These are phyloP conservation scores for Pithys albifrons DNA, from an alignment of 2,113 vertebrate species.

Conservation along the genomic window DNA sequence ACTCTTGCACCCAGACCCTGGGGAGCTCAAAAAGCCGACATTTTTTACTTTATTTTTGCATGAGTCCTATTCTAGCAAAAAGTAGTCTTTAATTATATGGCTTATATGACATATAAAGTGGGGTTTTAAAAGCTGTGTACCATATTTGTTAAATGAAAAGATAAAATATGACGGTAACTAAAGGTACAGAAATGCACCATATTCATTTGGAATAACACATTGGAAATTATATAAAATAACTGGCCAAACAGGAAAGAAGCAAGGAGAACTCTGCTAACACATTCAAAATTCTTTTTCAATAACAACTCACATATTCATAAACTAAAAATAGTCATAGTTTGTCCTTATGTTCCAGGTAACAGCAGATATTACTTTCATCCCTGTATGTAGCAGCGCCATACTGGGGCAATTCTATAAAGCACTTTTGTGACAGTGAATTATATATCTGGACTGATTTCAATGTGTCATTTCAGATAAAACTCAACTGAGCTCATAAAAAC, in stretches of 20 bases:
- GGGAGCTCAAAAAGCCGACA: too few relatives aligned
- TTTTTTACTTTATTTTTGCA: neutral
- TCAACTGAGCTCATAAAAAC: neutral
- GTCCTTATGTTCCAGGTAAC: neutral
- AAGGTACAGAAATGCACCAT: neutral
- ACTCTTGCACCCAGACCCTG: too few relatives aligned
- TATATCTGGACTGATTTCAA: neutral
- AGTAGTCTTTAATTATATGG: neutral
- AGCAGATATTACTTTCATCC: neutral
- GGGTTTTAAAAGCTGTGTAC: neutral
- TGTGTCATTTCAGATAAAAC: neutral
- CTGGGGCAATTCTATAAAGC: neutral
- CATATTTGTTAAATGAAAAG: neutral
- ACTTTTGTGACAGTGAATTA: neutral
- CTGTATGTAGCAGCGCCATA: neutral
- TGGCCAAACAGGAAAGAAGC: neutral
- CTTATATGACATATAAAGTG: neutral
- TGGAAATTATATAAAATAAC: neutral
- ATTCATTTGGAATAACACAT: neutral
- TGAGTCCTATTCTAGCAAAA: neutral
- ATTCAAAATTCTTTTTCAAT: neutral
- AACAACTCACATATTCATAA: neutral
- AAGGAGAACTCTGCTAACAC: neutral
- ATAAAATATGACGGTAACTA: neutral
- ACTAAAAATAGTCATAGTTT: neutral